Percentiles rank a stretch among this genome's conserved stretches.
Conservation (phyloP, 2,797 vertebrate genomes). For the Iguana delicatissima region DNA sequence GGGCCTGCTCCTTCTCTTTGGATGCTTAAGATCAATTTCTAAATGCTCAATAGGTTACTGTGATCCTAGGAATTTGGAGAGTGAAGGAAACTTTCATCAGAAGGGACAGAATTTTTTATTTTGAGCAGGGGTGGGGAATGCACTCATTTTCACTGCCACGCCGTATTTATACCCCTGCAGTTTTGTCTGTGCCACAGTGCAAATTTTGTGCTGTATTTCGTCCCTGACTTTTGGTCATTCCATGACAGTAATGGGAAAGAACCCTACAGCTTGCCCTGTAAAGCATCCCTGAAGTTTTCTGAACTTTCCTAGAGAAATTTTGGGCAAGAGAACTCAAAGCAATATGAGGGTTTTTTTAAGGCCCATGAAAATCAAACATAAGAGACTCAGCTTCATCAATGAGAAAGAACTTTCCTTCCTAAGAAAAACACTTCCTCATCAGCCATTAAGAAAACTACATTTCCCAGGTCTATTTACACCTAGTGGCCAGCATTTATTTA, state of each 20-base stretch:
- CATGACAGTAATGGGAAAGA: not conserved
- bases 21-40: no score
- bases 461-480: not conserved
- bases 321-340: no score
- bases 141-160: no score
- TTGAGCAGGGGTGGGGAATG: no score
- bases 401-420: no score
- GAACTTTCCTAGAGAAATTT: not conserved
- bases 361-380: not conserved
- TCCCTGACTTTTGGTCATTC: not conserved
- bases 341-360: not conserved
- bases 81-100: no score
- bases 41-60: no score
- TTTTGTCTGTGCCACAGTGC: not conserved
- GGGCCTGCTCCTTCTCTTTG: no score
- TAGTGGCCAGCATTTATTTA: no score
- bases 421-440: not conserved
- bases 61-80: no score
- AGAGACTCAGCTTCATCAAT: not conserved
- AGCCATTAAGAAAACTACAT: not conserved
- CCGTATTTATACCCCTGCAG: not conserved
- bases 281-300: not conserved
- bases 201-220: not conserved
- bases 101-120: no score
- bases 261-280: not conserved